These are phyloP conservation scores for Margarornis squamiger DNA, from an alignment of 2,797 vertebrate species.

Conservation along the genomic window DNA sequence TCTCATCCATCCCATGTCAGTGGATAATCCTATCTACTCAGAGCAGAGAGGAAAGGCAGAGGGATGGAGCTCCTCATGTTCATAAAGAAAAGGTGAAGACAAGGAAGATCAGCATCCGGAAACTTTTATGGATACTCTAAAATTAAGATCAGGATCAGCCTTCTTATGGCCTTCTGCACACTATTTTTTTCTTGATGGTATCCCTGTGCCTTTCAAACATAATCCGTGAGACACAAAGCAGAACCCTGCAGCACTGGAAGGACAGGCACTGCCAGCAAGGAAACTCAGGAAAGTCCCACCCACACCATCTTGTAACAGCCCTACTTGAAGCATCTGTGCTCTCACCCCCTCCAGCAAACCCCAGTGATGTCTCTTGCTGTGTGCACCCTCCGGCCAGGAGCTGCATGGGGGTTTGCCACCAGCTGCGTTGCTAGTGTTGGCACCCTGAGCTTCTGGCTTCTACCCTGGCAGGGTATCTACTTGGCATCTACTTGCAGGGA, in stretches of 20 bases:
- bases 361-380: rapidly evolving
- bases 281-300: background rate
- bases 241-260: background rate
- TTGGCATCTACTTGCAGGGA: rapidly evolving
- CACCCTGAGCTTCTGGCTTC: background rate
- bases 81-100: background rate
- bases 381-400: rapidly evolving
- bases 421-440: background rate
- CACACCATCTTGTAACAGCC: background rate
- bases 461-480: no score
- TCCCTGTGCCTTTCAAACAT: background rate
- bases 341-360: background rate
- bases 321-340: rapidly evolving
- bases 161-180: background rate
- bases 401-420: rapidly evolving
- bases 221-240: background rate
- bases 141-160: background rate
- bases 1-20: rapidly evolving
- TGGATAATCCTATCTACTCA: background rate
- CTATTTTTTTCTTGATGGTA: background rate
- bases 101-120: background rate
- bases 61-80: background rate
- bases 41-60: background rate
- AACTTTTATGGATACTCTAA: background rate
- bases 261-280: background rate